Base-by-base conservation (phyloP, 1,140 invertebrate genomes). In the Aricia agestis region DNA sequence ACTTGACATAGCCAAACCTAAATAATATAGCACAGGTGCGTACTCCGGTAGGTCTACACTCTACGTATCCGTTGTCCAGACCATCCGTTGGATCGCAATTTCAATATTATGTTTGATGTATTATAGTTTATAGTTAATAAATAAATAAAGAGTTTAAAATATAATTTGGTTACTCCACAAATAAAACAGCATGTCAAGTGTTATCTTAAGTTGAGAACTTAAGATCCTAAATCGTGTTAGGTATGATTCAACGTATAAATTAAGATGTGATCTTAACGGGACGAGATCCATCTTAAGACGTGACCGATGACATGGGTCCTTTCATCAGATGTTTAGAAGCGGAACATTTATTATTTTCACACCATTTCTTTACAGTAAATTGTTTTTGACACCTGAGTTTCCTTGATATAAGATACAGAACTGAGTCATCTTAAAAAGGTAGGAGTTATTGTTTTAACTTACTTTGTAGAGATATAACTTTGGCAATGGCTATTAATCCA, bases 231-330 rank as follows among this genome's bases (percentile, higher is more conserved):
- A 1, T 52, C 45, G 9, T 10, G 13, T 52, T 52, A 52, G 5
- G 45, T 52, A 52, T 52, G 45, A 52, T 52, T 52, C 45, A 52
- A 52, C 45, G 45, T 52, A 52, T 52, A 52, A 52, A 52, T 52
- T 52, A 52, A 52, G 45, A 52, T 52, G 45, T 52, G 45, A 52
- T 52, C 45, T 52, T 52, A 52, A 52, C 45, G 45, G 45, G 45
- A 52, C 13, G 3, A 52, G 9, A 15, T 36, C 36, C 36, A 36
- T 36, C 36, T 36, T 13, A 13, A 15, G 45, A 52, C 45, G 7
- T 52, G 10, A 52, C 45, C 45, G 45, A 52, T 52, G 45, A 13
- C 45, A 52, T 52, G 45, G 45, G 36, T 36, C 9, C 36, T 36
- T 36, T 36, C 10, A 15, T 52, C 45, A 15, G 11, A 52, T 52